A percentile compares a stretch with the other conserved stretches of the same genome.
phyloP scores from a whole-genome alignment of 1,140 invertebrate species.

The Littorina saxatilis region DNA sequence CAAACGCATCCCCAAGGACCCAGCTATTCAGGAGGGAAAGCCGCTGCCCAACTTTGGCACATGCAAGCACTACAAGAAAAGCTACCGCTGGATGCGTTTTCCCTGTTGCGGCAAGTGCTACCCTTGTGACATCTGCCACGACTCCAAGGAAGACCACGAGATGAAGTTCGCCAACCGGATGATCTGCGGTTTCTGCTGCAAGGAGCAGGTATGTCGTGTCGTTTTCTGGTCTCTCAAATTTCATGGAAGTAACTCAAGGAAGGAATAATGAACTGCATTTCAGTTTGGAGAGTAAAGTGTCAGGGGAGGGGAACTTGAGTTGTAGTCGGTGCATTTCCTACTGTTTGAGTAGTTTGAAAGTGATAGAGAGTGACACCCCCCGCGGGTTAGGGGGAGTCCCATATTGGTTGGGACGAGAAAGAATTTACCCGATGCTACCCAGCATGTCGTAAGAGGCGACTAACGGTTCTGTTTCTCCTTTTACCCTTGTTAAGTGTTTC shows the following conservation, averaged over 20 bases:
- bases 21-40: conserved; percentile 72
- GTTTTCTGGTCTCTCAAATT: background rate
- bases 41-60: conserved; percentile 74
- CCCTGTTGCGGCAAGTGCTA: conserved; percentile 76
- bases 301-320: too few species aligned
- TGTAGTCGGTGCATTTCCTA: too few species aligned
- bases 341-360: too few species aligned
- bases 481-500: too few species aligned
- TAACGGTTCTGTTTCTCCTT: too few species aligned
- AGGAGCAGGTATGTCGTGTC: conserved; percentile 70
- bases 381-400: too few species aligned
- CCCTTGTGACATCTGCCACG: conserved; percentile 76
- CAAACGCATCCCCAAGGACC: conserved; percentile 57
- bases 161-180: conserved; percentile 75
- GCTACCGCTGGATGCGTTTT: conserved; percentile 76
- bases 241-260: background rate
- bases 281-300: too few species aligned
- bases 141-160: conserved; percentile 75
- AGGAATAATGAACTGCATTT: background rate
- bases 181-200: conserved; percentile 76
- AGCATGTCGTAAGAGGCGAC: too few species aligned
- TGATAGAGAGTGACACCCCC: too few species aligned
- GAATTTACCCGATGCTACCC: too few species aligned
- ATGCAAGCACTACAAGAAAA: conserved; percentile 77
- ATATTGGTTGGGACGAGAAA: too few species aligned